Percentiles rank a stretch among this genome's conserved stretches.
Evolutionary conservation across 2,797 vertebrate genomes (phyloP).

Genomic region (Gymnoscopelus braueri): DNA sequence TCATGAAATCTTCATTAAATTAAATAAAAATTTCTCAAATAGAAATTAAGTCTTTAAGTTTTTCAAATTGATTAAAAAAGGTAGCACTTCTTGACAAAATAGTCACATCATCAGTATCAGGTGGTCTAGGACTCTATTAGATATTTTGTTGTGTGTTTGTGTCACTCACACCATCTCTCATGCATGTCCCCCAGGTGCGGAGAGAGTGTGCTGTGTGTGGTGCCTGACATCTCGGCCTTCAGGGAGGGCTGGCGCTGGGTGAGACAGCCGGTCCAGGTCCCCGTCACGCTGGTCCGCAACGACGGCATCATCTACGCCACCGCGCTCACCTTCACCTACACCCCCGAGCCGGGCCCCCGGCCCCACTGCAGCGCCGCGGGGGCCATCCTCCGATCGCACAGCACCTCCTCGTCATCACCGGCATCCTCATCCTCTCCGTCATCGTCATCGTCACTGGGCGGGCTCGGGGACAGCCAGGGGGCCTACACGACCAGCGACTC

Average conservation of each 20-base stretch:
- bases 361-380: constrained; percentile 96
- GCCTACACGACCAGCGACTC: constrained; percentile 65
- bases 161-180: neutral
- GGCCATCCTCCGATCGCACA: constrained; percentile 90
- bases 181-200: constrained; percentile 84
- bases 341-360: constrained; percentile 94
- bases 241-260: constrained; percentile 99
- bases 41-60: no score
- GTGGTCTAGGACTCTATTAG: no score
- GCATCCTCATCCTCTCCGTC: constrained; percentile 71
- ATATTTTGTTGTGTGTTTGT: no score
- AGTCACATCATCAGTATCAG: no score
- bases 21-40: no score
- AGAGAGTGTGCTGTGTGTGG: constrained; percentile 96
- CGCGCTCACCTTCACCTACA: constrained; percentile 98
- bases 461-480: constrained; percentile 62
- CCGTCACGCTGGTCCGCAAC: constrained; percentile 96
- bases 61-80: no score
- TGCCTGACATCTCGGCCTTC: constrained; percentile 98
- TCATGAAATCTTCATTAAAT: no score
- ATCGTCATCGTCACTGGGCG: constrained; percentile 60
- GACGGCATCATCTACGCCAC: constrained; percentile 98
- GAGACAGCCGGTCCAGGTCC: constrained; percentile 97
- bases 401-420: constrained; percentile 78
- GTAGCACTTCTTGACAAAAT: no score